Conservation (phyloP, 2,113 vertebrate species). For the Pseudolaguvia tuberculata region DNA sequence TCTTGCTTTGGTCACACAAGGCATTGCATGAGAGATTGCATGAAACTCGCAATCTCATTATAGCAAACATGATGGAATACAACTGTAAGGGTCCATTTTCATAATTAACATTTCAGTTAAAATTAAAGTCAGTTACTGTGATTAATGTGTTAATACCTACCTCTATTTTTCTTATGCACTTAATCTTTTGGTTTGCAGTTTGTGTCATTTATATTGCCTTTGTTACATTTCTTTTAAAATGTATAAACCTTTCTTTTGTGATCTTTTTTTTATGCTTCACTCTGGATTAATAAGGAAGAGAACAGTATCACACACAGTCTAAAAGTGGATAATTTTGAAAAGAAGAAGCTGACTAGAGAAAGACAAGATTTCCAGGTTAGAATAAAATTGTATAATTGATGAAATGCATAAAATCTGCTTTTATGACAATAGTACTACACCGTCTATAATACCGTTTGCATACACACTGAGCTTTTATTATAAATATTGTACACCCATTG, state of each 20-base stretch:
- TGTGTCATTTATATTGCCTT: not conserved
- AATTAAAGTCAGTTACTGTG: too few relatives aligned
- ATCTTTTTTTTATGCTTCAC: not conserved
- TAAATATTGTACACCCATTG: not conserved
- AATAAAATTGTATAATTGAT: not conserved
- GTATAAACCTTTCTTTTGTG: not conserved
- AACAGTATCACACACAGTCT: slow-evolving; percentile 80
- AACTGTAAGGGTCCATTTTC: too few relatives aligned
- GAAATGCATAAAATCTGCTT: not conserved
- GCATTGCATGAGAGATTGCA: too few relatives aligned
- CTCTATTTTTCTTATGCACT: too few relatives aligned
- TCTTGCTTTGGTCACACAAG: too few relatives aligned
- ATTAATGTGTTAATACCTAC: too few relatives aligned
- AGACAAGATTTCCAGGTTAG: slow-evolving; percentile 84
- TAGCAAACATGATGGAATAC: too few relatives aligned
- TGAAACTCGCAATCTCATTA: too few relatives aligned
- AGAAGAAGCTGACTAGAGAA: slow-evolving; percentile 80
- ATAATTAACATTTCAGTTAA: too few relatives aligned
- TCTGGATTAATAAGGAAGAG: slow-evolving; percentile 70
- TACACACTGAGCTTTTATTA: not conserved
- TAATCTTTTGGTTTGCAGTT: too few relatives aligned
- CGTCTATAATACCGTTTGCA: not conserved
- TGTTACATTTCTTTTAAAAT: too few relatives aligned
- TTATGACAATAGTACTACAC: too few relatives aligned
- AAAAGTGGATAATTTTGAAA: slow-evolving; percentile 80